Base-by-base conservation (phyloP, 2,113 vertebrate species). In the Chascanopsetta lugubris region DNA sequence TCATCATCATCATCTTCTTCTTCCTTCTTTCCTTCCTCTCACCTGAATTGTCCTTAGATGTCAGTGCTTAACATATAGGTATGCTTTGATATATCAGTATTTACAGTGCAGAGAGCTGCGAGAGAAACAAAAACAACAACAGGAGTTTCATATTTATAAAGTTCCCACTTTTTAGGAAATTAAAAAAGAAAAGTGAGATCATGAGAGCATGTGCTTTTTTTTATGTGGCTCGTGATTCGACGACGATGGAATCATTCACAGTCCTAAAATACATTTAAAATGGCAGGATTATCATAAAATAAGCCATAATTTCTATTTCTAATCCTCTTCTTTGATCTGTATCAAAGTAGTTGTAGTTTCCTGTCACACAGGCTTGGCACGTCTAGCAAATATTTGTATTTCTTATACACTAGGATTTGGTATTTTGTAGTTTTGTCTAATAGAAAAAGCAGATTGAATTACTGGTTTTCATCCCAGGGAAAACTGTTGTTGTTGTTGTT, bases 161-260 rank as follows among this genome's bases (percentile, higher is more conserved):
- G 93, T 93, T 88, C 11, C 42, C 67, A n/a, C n/a, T 85, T 93
- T 73, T 66, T 84, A 80, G 56, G 74, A 88, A 89, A 86, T 85
- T 73, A 87, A 92, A 92, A 70, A 92, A 94, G 93, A 88, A 30
- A 30, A 30, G 29, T 30, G 86, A 30, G 72, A 38, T 91, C 93
- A 94, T 95, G 94, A 95, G 94, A 95, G 94, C 27, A 77, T 89
- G 84, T 89, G 87, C 85, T 84, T 86, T 72, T 38, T n/a, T n/a
- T n/a, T n/a, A n/a, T 87, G 86, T 85, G 63, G 65, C 82, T 69
- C 58, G 30, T 80, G 71, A 75, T 84, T 77, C 54, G 63, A 83
- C 76, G 61, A 76, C 25, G 43, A 83, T 77, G 51, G 75, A 79
- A 66, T 78, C 69, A 73, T 76, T 77, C 58, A 66, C 67, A 87